phyloP scores from a whole-genome alignment of 2,888 invertebrate species.

The Odontocerum albicorne region DNA sequence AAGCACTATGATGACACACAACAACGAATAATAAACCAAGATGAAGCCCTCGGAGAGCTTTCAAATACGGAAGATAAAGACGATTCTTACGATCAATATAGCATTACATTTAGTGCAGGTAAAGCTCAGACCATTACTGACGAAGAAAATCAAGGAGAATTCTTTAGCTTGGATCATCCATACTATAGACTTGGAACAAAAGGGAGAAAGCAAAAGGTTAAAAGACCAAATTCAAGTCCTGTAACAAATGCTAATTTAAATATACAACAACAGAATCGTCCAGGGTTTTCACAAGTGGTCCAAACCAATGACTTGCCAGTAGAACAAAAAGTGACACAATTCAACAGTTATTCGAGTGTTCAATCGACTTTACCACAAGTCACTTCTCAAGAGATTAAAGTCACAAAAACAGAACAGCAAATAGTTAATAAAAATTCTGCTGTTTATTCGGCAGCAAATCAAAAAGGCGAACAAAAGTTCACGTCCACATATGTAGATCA shows the following conservation, averaged over 20 bases:
- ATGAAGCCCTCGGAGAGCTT: neutral
- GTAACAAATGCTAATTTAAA: too few relatives aligned
- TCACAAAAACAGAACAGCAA: neutral
- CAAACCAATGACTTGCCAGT: too few relatives aligned
- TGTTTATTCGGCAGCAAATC: too few relatives aligned
- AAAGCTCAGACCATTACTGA: conserved; percentile 12
- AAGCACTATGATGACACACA: neutral
- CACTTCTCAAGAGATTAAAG: neutral
- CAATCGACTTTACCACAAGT: conserved; percentile 5
- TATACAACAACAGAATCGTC: conserved; percentile 2
- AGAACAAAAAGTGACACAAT: conserved; percentile 4
- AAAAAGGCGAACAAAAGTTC: too few relatives aligned
- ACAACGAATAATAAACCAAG: neutral
- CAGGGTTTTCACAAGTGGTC: too few relatives aligned
- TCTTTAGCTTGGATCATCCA: conserved; percentile 24
- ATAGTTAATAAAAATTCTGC: neutral
- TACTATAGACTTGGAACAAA: too few relatives aligned
- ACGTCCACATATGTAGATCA: too few relatives aligned
- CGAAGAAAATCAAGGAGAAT: conserved; percentile 31
- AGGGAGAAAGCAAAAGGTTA: conserved; percentile 6
- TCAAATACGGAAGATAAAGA: neutral
- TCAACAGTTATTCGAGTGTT: neutral
- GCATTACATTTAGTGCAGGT: conserved; percentile 11
- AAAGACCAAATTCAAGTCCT: too few relatives aligned
- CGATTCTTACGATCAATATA: conserved; percentile 13